Evolutionary conservation across 2,113 vertebrate species (phyloP).

Genomic region (Chamaea fasciata): DNA sequence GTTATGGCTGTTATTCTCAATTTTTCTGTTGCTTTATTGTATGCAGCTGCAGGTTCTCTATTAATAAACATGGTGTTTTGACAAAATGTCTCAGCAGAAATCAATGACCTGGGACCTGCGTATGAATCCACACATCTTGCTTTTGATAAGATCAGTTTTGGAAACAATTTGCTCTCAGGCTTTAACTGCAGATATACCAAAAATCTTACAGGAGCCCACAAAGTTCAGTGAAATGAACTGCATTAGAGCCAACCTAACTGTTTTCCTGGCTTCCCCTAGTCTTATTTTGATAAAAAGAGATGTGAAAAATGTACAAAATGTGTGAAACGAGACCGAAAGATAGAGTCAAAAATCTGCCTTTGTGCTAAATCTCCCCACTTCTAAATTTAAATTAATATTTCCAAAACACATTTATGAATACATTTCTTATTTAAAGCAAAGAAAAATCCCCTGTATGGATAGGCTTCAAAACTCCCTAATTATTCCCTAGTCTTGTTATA

Average conservation of each 20-base stretch:
- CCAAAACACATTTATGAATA: constrained; percentile 29
- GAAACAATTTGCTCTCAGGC: neutral
- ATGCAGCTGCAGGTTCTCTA: neutral
- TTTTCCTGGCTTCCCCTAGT: neutral
- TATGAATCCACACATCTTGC: neutral
- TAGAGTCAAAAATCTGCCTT: neutral
- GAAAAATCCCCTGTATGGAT: constrained; percentile 17
- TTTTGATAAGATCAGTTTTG: neutral
- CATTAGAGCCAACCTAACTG: neutral
- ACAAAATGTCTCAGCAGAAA: neutral
- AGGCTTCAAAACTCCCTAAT: constrained; percentile 34
- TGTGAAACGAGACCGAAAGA: neutral
- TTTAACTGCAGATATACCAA: neutral
- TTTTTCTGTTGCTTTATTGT: neutral
- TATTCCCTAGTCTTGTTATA: constrained; percentile 25
- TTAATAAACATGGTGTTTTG: neutral
- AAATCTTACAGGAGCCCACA: neutral
- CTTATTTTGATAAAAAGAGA: neutral
- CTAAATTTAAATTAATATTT: constrained; percentile 37
- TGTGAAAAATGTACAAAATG: neutral
- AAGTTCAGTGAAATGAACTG: neutral
- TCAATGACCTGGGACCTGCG: neutral
- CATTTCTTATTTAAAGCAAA: neutral
- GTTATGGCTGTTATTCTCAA: neutral
- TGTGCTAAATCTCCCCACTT: neutral